A percentile compares a stretch with the other conserved stretches of the same genome.
phyloP scores from a whole-genome alignment of 2,888 invertebrate genomes.

The Notodonta ziczac region DNA sequence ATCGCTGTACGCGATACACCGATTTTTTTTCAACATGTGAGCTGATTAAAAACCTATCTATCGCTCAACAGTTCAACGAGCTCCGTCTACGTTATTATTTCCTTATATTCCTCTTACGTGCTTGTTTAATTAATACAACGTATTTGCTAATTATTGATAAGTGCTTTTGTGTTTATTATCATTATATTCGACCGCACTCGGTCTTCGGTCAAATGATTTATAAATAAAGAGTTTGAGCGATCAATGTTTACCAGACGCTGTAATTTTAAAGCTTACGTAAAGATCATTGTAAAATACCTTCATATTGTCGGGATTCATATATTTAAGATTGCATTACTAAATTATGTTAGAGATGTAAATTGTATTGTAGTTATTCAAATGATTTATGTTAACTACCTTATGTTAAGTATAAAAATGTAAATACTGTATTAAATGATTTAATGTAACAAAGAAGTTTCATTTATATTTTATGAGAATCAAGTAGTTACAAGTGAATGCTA shows the following conservation, averaged over 20 bases:
- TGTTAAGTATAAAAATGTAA: not conserved
- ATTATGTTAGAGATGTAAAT: no score
- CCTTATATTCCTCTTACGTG: not conserved
- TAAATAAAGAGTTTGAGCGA: not conserved
- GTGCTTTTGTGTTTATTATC: not conserved
- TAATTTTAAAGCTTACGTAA: slow-evolving; percentile 4
- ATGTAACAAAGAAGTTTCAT: not conserved
- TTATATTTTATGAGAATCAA: not conserved
- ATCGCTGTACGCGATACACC: no score
- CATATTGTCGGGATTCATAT: no score
- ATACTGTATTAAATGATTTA: not conserved
- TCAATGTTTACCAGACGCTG: slow-evolving; percentile 10
- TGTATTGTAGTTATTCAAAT: not conserved
- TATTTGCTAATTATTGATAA: not conserved
- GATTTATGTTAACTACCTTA: not conserved
- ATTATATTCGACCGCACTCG: not conserved
- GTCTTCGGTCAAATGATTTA: no score
- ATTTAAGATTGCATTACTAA: no score
- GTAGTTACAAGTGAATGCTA: no score
- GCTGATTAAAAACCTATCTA: no score
- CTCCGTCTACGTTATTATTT: no score
- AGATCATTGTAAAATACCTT: slow-evolving; percentile 4
- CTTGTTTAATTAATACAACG: not conserved
- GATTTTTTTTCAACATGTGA: no score
- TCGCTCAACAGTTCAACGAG: no score